These are phyloP conservation scores for Nibea coibor DNA, from an alignment of 2,113 vertebrate species.

Conservation along the genomic window DNA sequence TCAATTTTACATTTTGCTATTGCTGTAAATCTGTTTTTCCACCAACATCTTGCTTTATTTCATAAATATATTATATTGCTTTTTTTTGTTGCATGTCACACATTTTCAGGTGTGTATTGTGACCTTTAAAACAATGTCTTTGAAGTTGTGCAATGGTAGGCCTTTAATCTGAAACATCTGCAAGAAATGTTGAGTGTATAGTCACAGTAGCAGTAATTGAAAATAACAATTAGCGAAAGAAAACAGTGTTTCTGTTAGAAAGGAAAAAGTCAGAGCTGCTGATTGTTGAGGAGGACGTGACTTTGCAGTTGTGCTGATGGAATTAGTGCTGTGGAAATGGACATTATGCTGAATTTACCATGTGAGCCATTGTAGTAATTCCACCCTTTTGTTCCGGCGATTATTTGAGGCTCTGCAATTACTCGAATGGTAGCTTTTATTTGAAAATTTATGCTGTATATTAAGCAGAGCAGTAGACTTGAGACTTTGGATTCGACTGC, in stretches of 20 bases:
- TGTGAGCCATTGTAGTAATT: slow-evolving; percentile 20
- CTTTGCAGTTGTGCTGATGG: background rate
- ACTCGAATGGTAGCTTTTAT: slow-evolving; percentile 1
- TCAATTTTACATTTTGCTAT: background rate
- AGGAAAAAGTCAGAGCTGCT: background rate
- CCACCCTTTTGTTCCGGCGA: slow-evolving; percentile 18
- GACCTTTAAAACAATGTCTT: background rate
- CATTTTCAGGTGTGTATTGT: background rate
- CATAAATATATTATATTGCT: background rate
- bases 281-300: background rate
- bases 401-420: slow-evolving; percentile 27
- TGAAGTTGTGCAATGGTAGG: background rate
- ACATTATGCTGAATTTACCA: slow-evolving; percentile 31
- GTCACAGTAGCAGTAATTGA: background rate
- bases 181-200: background rate
- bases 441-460: background rate
- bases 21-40: background rate
- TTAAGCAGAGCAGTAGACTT: background rate
- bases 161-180: slow-evolving; percentile 16
- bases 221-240: background rate
- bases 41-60: background rate
- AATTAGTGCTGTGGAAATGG: background rate
- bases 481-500: background rate
- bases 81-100: background rate
- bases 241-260: background rate